Percentiles rank a stretch among this genome's conserved stretches.
Conservation (phyloP, 1,140 invertebrate genomes). For the Heliconius hewitsoni region DNA sequence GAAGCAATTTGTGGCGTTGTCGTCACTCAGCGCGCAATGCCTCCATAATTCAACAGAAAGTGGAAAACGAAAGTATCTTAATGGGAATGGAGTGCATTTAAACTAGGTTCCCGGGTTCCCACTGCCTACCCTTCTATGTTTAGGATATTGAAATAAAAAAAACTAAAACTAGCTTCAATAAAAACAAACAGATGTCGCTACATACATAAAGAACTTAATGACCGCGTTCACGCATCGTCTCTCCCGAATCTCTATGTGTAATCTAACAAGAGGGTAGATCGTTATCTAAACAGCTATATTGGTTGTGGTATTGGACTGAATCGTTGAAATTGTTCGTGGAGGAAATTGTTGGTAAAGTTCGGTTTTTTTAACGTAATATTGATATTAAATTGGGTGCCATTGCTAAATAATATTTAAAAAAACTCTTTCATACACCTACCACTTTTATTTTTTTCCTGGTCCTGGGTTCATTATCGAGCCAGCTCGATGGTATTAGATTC, state of each 20-base stretch:
- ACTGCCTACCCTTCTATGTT: background rate
- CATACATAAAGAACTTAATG: slow-evolving; percentile 1
- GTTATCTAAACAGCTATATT: slow-evolving; percentile 56
- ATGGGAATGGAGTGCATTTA: background rate
- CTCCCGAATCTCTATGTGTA: slow-evolving; percentile 28
- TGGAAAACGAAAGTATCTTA: background rate
- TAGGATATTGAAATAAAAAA: no score
- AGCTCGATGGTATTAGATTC: no score
- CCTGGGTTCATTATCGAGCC: no score
- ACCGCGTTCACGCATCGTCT: slow-evolving; percentile 56
- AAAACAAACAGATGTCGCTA: slow-evolving; percentile 52
- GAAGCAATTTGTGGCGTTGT: background rate
- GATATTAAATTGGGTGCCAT: no score
- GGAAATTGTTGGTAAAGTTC: background rate
- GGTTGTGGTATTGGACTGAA: slow-evolving; percentile 42
- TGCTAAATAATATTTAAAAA: no score
- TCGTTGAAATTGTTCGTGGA: slow-evolving; percentile 15
- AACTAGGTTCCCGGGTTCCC: background rate
- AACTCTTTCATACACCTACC: no score
- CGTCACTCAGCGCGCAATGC: background rate
- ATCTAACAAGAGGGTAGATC: slow-evolving; percentile 59
- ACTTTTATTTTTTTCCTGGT: no score
- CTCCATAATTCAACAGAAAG: background rate
- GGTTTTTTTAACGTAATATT: no score
- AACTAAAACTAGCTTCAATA: background rate